phyloP scores from a whole-genome alignment of 2,888 invertebrate species.

The Leucophenga montana region DNA sequence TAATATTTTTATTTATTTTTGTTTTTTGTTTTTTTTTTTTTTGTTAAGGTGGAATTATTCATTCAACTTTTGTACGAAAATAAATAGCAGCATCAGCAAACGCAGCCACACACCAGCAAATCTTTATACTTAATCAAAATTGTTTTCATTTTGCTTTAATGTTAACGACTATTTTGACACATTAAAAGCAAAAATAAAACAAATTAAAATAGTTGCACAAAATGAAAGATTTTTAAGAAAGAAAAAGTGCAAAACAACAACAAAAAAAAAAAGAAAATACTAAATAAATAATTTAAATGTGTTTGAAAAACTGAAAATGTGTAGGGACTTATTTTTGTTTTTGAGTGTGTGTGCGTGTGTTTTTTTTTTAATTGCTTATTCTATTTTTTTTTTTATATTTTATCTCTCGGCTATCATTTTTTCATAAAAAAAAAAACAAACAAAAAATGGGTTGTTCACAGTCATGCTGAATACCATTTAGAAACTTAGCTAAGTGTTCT shows the following conservation, averaged over 20 bases:
- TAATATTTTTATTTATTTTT: neutral
- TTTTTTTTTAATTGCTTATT: neutral
- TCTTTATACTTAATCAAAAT: neutral
- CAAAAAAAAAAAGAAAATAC: constrained; percentile 12
- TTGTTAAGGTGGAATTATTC: constrained; percentile 1
- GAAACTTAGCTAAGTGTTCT: too few species aligned
- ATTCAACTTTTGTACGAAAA: too few species aligned
- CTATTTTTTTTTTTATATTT: constrained; percentile 12
- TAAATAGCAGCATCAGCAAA: too few species aligned
- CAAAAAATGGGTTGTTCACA: neutral
- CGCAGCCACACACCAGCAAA: too few species aligned
- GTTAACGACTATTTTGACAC: constrained; percentile 59
- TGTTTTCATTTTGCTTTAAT: constrained; percentile 1
- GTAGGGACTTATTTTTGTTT: neutral
- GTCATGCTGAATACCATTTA: too few species aligned
- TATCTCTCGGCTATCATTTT: neutral
- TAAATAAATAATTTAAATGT: constrained; percentile 55
- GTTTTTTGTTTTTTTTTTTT: neutral
- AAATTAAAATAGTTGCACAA: constrained; percentile 57
- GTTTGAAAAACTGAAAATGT: constrained; percentile 52
- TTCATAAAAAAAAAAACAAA: constrained; percentile 5
- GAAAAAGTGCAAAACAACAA: constrained; percentile 29
- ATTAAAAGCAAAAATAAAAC: constrained; percentile 55
- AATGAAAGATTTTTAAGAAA: constrained; percentile 27
- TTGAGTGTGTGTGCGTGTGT: too few species aligned